phyloP scores from a whole-genome alignment of 1,140 invertebrate species.

The Bactericera cockerelli region DNA sequence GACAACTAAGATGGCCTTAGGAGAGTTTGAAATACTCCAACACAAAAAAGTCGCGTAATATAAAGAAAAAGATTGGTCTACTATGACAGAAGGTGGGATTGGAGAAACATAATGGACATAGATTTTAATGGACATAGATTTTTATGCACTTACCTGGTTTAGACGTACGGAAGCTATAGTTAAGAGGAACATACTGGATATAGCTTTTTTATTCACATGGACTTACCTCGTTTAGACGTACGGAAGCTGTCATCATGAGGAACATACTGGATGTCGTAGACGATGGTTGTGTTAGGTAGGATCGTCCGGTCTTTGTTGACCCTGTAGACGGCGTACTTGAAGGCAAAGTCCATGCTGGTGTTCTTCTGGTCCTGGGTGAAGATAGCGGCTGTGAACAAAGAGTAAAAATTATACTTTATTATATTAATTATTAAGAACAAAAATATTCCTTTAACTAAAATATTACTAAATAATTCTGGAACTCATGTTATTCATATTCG shows the following conservation, averaged over 20 bases:
- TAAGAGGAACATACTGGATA: too few species aligned
- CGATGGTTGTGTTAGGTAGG: slow-evolving; percentile 67
- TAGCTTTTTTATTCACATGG: too few species aligned
- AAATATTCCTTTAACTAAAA: too few species aligned
- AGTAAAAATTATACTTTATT: too few species aligned
- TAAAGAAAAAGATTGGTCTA: neutral
- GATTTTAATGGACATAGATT: too few species aligned
- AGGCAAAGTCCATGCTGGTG: slow-evolving; percentile 67
- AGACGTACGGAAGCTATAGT: too few species aligned
- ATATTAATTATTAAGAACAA: too few species aligned
- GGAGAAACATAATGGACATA: too few species aligned
- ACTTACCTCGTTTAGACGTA: slow-evolving; percentile 75
- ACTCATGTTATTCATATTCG: too few species aligned
- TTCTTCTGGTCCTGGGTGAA: slow-evolving; percentile 78
- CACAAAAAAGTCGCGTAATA: neutral
- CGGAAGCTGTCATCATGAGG: slow-evolving; percentile 73
- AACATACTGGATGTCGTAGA: slow-evolving; percentile 82
- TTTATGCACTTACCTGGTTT: too few species aligned
- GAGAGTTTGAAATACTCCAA: neutral
- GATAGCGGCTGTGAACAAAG: slow-evolving; percentile 59
- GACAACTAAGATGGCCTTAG: neutral
- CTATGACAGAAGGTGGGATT: too few species aligned
- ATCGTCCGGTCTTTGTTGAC: slow-evolving; percentile 73
- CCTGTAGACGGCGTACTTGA: slow-evolving; percentile 83
- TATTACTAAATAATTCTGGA: too few species aligned